Percentiles rank a stretch among this genome's conserved stretches.
Conservation (phyloP, 2,888 invertebrate species). For the Alentia gelatinosa region DNA sequence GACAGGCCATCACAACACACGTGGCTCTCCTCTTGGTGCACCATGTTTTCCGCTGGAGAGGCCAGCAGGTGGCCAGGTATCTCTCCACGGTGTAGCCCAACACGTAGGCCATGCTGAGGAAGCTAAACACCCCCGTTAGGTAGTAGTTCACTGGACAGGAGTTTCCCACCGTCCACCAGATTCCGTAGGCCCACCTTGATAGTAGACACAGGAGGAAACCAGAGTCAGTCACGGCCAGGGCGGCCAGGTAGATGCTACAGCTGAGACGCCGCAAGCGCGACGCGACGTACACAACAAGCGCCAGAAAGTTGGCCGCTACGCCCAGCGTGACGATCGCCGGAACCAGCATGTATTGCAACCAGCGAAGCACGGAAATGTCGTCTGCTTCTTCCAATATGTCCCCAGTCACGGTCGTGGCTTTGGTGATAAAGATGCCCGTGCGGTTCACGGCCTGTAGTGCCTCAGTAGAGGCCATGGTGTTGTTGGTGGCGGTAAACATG, state of each 20-base stretch:
- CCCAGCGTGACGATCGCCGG: constrained; percentile 44
- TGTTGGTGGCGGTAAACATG: not conserved
- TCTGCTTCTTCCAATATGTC: not conserved
- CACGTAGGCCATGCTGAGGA: constrained; percentile 41
- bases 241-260: constrained; percentile 51
- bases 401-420: too few relatives aligned
- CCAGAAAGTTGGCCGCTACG: constrained; percentile 41
- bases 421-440: too few relatives aligned
- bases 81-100: not conserved
- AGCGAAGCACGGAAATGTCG: constrained; percentile 23
- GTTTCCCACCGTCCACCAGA: not conserved
- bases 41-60: not conserved
- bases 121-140: constrained; percentile 23
- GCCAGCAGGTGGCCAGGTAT: constrained; percentile 37
- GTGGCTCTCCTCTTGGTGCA: not conserved
- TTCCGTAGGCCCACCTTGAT: not conserved
- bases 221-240: constrained; percentile 43
- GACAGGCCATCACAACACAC: not conserved
- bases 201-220: constrained; percentile 44
- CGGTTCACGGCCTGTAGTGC: too few relatives aligned
- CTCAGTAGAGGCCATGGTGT: not conserved
- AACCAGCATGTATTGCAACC: constrained; percentile 34
- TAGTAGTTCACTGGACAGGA: constrained; percentile 20
- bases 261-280: constrained; percentile 20
- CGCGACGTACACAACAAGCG: constrained; percentile 24